Conservation (phyloP, 2,888 invertebrate species). For the Thyatira batis region DNA sequence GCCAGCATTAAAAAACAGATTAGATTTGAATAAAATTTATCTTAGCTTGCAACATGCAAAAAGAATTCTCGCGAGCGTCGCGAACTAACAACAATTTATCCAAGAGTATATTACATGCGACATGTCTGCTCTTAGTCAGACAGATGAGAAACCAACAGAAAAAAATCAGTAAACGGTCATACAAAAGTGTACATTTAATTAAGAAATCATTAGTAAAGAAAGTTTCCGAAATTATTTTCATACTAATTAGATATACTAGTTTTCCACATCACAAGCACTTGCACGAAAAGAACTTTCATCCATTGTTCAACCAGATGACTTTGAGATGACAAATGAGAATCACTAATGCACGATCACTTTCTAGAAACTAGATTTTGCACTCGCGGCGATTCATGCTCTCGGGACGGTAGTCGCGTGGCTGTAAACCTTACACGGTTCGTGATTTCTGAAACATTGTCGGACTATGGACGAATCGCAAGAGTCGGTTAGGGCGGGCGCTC, state of each 20-base stretch:
- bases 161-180: constrained; percentile 40
- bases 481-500: constrained; percentile 63
- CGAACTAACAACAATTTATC: constrained; percentile 51
- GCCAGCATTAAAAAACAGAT: constrained; percentile 13
- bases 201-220: constrained; percentile 12
- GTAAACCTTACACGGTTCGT: constrained; percentile 11
- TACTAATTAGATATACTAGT: constrained; percentile 15
- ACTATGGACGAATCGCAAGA: constrained; percentile 56
- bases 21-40: constrained; percentile 32
- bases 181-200: constrained; percentile 19
- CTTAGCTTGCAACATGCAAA: constrained; percentile 39
- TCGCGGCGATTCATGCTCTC: constrained; percentile 30
- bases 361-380: constrained; percentile 32
- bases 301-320: constrained; percentile 25
- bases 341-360: constrained; percentile 35
- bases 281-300: constrained; percentile 27
- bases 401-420: constrained; percentile 14
- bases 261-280: constrained; percentile 4
- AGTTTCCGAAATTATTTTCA: constrained; percentile 17
- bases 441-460: constrained; percentile 22
- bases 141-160: constrained; percentile 40
- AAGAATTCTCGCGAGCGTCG: constrained; percentile 41
- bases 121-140: constrained; percentile 57
- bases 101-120: constrained; percentile 52
- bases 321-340: constrained; percentile 15